These are phyloP conservation scores for Aleadryas rufinucha DNA, from an alignment of 2,113 vertebrate species.

Conservation along the genomic window DNA sequence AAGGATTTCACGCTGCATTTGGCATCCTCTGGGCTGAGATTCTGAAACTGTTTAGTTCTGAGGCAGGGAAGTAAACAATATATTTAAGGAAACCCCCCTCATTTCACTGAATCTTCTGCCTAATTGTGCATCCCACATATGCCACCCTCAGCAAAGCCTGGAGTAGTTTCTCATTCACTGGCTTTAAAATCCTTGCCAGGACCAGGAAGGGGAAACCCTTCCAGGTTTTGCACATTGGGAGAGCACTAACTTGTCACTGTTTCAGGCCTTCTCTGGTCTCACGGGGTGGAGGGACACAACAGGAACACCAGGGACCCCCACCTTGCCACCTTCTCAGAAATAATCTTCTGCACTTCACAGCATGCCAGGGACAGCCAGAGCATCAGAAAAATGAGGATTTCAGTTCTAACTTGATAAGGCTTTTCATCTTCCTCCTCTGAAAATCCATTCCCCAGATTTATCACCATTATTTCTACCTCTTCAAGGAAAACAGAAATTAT, in stretches of 20 bases:
- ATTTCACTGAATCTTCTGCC: background rate
- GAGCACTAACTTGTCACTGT: background rate
- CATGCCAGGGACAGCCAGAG: background rate
- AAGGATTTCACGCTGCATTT: constrained; percentile 1
- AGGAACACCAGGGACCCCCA: background rate
- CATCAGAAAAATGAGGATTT: background rate
- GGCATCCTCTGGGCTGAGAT: background rate
- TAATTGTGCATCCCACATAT: background rate
- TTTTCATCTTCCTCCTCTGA: background rate
- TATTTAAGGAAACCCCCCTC: background rate
- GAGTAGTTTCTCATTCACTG: background rate
- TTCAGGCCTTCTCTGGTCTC: background rate
- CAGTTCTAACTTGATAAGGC: background rate
- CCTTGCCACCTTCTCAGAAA: background rate
- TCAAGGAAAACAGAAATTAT: background rate
- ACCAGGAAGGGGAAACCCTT: background rate
- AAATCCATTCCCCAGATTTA: background rate
- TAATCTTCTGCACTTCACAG: background rate
- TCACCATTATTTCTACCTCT: background rate
- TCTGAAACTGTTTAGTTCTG: background rate
- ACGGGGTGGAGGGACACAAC: background rate
- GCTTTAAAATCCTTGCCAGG: background rate
- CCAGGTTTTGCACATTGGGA: background rate
- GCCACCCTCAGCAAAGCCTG: background rate
- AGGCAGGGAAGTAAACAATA: background rate